Percentiles rank a stretch among this genome's conserved stretches.
These are phyloP conservation scores for Umimayanthus kanabou DNA, from an alignment of 92 coral and sea anemone genomes.

Conservation along the genomic window DNA sequence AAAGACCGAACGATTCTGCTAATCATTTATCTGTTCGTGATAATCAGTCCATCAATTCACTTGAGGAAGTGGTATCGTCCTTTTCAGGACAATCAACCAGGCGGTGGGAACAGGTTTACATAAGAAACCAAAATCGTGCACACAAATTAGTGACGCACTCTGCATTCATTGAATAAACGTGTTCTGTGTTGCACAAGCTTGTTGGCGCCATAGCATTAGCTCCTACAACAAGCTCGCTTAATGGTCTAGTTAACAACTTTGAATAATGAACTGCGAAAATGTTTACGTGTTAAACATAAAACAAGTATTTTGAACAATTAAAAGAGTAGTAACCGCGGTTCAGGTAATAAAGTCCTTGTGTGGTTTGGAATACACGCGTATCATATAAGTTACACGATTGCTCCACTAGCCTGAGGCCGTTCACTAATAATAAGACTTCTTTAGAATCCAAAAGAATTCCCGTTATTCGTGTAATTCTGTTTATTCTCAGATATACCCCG, in stretches of 20 bases:
- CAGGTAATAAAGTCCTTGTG: conserved; percentile 8
- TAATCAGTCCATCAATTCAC: conserved; percentile 6
- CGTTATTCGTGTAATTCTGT: conserved; percentile 10
- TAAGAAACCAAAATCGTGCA: neutral
- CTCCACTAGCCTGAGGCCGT: conserved; percentile 21
- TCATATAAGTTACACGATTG: conserved; percentile 5
- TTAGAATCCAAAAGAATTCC: neutral
- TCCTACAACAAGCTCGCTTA: neutral
- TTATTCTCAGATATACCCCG: neutral
- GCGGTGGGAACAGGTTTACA: neutral
- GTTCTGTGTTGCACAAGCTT: conserved; percentile 10
- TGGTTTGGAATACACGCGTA: conserved; percentile 4
- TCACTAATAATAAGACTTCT: neutral
- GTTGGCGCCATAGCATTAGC: neutral
- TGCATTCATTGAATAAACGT: conserved; percentile 10
- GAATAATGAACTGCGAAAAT: conserved; percentile 28
- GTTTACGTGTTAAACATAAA: conserved; percentile 19
- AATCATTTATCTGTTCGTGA: conserved; percentile 17
- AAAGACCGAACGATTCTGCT: conserved; percentile 28
- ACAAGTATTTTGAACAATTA: neutral
- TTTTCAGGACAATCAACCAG: neutral
- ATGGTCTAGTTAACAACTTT: conserved; percentile 21
- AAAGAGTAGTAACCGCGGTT: conserved; percentile 8
- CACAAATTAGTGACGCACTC: neutral
- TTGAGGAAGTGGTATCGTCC: neutral